Base-by-base conservation (phyloP, 1,140 invertebrate species). In the Dinoponera quadriceps region DNA sequence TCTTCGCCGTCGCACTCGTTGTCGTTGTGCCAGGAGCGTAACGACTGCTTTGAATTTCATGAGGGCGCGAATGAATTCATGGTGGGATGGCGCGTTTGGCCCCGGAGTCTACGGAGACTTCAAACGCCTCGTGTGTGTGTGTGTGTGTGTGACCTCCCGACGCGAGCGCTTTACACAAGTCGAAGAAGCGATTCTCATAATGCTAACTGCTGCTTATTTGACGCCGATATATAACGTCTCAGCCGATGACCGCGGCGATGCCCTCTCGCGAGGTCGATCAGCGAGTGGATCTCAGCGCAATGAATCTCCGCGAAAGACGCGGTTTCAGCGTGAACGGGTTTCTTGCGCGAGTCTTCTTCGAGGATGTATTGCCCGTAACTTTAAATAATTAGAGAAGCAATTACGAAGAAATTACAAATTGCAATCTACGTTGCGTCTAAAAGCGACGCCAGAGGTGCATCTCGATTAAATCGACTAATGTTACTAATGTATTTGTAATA, bases 21-120 rank as follows among this genome's bases (percentile, higher is more conserved):
- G 88, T 86, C 82, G 85, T 89, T 81, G 87, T 75, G 87, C 87
- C 88, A 89, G 88, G 85, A 90, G 88, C 86, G 91, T 92, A 92
- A 93, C 91, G 90, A 92, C 91, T 92, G 91, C 91, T 93, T 93
- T 93, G 91, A 93, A 93, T 92, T 93, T 92, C 89, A 89, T 90
- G 90, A 90, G 88, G 90, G 89, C 88, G 84, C 89, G 91, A 92
- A 93, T 92, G 91, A 92, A 93, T 93, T 92, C 90, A 91, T 89
- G 84, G 89, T 86, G 84, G 85, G 77, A 84, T 80, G 87, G 88
- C 62, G 87, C 72, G 74, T 72, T 84, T 86, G 77, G 57, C 75
- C 73, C 16, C 82, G 66, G 51, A 78, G 65, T 84, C 74, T 82
- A 54, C 80, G 20, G 71, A 86, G 74, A 83, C 81, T 88, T 85